phyloP scores from a whole-genome alignment of 2,888 invertebrate genomes.

The Ctena decussata region DNA sequence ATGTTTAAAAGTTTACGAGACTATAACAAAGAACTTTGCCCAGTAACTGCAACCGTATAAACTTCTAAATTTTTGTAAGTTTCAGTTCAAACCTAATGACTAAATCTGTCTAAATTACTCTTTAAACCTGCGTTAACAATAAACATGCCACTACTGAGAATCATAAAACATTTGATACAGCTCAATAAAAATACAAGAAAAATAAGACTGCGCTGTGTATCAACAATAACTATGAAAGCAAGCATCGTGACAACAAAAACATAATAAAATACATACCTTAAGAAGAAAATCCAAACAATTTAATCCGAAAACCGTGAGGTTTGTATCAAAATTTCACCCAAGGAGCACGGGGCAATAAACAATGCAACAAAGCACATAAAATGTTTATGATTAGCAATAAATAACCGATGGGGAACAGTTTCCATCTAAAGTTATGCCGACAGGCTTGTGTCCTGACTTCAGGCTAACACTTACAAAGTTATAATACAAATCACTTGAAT shows the following conservation, averaged over 20 bases:
- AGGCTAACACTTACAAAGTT: conserved; percentile 8
- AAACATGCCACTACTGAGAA: conserved; percentile 5
- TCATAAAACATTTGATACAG: conserved; percentile 1
- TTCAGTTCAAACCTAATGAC: background rate
- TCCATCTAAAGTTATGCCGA: background rate
- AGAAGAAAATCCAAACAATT: background rate
- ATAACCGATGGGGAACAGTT: conserved; percentile 41
- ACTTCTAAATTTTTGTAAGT: too few relatives aligned
- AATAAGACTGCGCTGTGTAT: background rate
- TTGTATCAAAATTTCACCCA: background rate
- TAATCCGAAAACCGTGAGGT: conserved; percentile 16
- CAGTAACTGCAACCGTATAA: too few relatives aligned
- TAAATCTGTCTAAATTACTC: background rate
- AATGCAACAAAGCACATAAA: conserved; percentile 63
- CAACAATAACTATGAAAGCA: background rate
- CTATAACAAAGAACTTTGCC: too few relatives aligned
- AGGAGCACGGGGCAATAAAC: conserved; percentile 48
- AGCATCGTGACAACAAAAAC: background rate
- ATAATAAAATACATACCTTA: conserved; percentile 7
- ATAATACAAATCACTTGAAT: conserved; percentile 11
- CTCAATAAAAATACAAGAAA: background rate
- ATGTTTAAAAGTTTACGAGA: too few relatives aligned
- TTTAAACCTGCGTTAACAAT: background rate
- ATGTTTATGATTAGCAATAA: conserved; percentile 60
- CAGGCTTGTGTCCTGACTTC: background rate